phyloP scores from a whole-genome alignment of 2,797 vertebrate genomes.

The Oreochromis mossambicus region DNA sequence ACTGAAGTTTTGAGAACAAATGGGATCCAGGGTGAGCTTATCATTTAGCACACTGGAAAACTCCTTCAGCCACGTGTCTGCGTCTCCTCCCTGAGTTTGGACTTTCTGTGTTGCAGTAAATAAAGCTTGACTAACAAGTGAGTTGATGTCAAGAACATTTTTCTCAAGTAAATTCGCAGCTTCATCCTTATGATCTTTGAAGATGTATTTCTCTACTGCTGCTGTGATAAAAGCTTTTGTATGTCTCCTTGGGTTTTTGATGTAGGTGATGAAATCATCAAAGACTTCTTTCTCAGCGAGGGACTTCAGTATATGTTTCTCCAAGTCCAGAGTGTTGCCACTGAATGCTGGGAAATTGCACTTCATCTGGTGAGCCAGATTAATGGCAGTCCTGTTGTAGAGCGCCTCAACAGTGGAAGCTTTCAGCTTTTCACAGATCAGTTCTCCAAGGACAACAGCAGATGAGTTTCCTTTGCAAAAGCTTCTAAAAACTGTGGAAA shows the following conservation, averaged over 20 bases:
- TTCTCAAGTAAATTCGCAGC: conserved; percentile 22
- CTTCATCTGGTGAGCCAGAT: not conserved
- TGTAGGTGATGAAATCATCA: conserved; percentile 14
- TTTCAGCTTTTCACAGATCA: conserved; percentile 36
- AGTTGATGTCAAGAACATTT: conserved; percentile 14
- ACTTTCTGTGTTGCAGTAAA: conserved; percentile 27
- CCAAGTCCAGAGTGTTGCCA: conserved; percentile 12
- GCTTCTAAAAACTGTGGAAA: conserved; percentile 10
- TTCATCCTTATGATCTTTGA: not conserved
- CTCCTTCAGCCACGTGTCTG: conserved; percentile 54
- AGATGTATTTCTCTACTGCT: conserved; percentile 28
- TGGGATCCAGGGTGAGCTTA: conserved; percentile 42
- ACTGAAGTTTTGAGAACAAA: conserved; percentile 12
- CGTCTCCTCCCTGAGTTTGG: conserved; percentile 14
- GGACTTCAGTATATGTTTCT: conserved; percentile 32
- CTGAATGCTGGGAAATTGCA: conserved; percentile 13
- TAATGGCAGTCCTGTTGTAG: conserved; percentile 17
- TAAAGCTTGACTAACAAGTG: conserved; percentile 39
- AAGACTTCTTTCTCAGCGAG: conserved; percentile 28
- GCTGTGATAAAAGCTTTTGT: conserved; percentile 6
- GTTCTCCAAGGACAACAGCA: conserved; percentile 18
- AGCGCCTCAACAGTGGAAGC: not conserved
- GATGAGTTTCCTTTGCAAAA: conserved; percentile 21
- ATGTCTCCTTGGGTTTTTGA: not conserved
- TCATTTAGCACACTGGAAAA: conserved; percentile 45